Base-by-base conservation (phyloP, 2,113 vertebrate species). In the Myodes glareolus region DNA sequence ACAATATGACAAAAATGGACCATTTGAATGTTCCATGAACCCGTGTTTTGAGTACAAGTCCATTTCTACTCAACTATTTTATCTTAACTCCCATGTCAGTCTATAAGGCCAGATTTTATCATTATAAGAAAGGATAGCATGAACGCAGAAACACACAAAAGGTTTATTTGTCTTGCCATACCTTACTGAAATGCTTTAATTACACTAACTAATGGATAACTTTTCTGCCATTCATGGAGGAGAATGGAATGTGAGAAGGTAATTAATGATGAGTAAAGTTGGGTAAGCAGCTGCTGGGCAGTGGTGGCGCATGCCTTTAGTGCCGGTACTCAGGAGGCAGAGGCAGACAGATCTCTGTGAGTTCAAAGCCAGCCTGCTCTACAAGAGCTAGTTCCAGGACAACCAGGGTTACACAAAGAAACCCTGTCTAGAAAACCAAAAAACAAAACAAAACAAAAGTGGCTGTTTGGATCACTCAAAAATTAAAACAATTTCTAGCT, bases 201-300 rank as follows among this genome's bases (percentile, higher is more conserved):
- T 92, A 12, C 45, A 3, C 21, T 73, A 92, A 94, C 67, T 67
- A 80, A 68, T 58, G 65, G 25, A 12, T 77, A 93, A 27, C n/a
- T 88, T 82, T 77, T 73, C 19, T 85, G 12, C 65, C 87, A 80
- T 84, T 45, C 42, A 78, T 78, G 21, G 39, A 82, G 5, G 23
- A 90, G 78, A 95, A 78, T 45, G 77, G 27, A 90, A 94, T 76
- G 1, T 91, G 39, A 88, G 68, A 95, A 68, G 5, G 58, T 29
- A 92, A 92, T 58, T 94, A 85, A 63, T 55, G 65, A 84, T 77
- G 88, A 92, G 23, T 7, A 92, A 85, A 94, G 10, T 47, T 73
- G 19, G 21, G 4, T 61, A 80, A 39, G 4, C 0, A 10, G 5
- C 91, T 0, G 1, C 5, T 58, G 17, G 55, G 55, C 5, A 0